These are phyloP conservation scores for Lasioglossum albipes DNA, from an alignment of 1,140 invertebrate genomes.

Conservation along the genomic window DNA sequence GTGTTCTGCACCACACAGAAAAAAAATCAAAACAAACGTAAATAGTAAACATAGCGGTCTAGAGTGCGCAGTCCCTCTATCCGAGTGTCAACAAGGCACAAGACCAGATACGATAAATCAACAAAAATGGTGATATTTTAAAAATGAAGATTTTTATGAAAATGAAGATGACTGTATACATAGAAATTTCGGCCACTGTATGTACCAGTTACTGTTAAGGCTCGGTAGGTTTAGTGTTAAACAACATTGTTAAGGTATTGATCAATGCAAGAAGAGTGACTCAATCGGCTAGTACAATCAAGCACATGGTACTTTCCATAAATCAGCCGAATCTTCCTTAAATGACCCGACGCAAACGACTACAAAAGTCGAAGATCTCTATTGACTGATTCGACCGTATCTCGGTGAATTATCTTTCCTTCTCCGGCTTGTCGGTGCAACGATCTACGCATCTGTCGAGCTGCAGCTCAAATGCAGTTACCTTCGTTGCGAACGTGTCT, in stretches of 20 bases:
- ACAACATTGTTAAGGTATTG: neutral
- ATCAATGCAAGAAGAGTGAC: neutral
- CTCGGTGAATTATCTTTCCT: conserved; percentile 52
- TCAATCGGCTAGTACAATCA: neutral
- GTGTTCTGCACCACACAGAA: too few relatives aligned
- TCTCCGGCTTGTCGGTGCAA: conserved; percentile 30
- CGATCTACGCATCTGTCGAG: conserved; percentile 54
- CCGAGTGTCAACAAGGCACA: too few relatives aligned
- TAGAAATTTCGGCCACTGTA: too few relatives aligned
- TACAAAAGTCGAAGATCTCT: conserved; percentile 46
- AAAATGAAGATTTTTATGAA: too few relatives aligned
- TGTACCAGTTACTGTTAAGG: too few relatives aligned
- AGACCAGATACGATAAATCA: too few relatives aligned
- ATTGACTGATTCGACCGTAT: conserved; percentile 52
- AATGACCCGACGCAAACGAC: conserved; percentile 44
- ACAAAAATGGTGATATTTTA: too few relatives aligned
- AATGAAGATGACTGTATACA: too few relatives aligned
- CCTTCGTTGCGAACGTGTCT: neutral
- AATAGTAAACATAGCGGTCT: too few relatives aligned
- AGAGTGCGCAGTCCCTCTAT: too few relatives aligned
- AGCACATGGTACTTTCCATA: conserved; percentile 21
- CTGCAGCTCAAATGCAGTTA: conserved; percentile 18
- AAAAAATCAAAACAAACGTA: too few relatives aligned
- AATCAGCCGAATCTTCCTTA: conserved; percentile 21
- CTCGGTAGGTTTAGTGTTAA: too few relatives aligned